These are phyloP conservation scores for Scartelaos histophorus DNA, from an alignment of 2,113 vertebrate genomes.

Conservation along the genomic window DNA sequence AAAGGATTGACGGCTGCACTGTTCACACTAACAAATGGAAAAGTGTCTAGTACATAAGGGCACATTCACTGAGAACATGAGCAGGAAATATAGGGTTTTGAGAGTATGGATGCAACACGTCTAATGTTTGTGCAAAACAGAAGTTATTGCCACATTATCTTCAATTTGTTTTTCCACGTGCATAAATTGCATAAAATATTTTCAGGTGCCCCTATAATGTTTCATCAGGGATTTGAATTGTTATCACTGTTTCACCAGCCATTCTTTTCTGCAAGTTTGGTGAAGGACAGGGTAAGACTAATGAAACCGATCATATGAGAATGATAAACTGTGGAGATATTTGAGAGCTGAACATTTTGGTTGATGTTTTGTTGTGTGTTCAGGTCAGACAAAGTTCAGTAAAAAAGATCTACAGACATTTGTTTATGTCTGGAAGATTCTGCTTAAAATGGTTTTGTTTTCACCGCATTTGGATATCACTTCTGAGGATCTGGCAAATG, in stretches of 20 bases:
- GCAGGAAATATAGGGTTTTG: not conserved
- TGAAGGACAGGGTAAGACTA: not conserved
- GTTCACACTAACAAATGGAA: constrained; percentile 64
- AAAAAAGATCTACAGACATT: not conserved
- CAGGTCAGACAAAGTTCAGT: constrained; percentile 4
- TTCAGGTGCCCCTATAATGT: not conserved
- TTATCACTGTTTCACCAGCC: not conserved
- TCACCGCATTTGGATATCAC: constrained; percentile 39
- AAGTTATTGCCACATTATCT: not conserved
- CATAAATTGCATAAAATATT: not conserved
- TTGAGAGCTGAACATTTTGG: not conserved
- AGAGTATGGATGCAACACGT: not conserved
- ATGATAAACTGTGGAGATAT: not conserved
- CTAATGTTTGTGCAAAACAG: not conserved
- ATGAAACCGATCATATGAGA: not conserved
- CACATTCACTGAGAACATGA: constrained; percentile 7
- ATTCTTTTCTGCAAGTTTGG: not conserved
- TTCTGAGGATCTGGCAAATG: constrained; percentile 44
- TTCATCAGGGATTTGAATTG: not conserved
- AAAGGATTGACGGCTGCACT: constrained; percentile 34
- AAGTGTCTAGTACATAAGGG: constrained; percentile 40
- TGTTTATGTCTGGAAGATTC: constrained; percentile 32
- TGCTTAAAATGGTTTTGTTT: constrained; percentile 45
- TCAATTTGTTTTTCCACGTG: not conserved
- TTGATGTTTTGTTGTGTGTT: constrained; percentile 13